Evolutionary conservation across 2,888 invertebrate genomes (phyloP).

Genomic region (Amphiduros pacificus): DNA sequence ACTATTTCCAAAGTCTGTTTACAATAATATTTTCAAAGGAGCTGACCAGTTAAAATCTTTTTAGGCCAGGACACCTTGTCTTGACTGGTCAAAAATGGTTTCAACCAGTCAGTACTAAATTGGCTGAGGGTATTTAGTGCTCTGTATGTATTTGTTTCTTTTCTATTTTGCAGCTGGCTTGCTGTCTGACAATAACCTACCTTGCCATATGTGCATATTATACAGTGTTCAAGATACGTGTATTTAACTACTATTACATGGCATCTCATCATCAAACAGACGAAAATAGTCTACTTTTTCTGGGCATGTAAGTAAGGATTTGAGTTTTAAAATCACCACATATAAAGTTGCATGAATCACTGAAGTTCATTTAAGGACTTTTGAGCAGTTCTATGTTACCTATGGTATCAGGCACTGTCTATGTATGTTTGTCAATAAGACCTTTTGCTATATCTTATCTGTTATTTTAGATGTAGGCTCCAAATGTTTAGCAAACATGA

Average conservation of each 20-base stretch:
- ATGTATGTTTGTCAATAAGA: no score
- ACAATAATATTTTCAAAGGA: no score
- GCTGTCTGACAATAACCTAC: constrained; percentile 88
- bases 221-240: constrained; percentile 92
- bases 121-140: background rate
- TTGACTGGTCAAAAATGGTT: no score
- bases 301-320: constrained; percentile 76
- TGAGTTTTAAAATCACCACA: background rate
- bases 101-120: background rate
- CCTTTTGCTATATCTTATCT: no score
- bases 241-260: constrained; percentile 94
- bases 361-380: no score
- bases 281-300: constrained; percentile 97
- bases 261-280: constrained; percentile 98
- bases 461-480: no score
- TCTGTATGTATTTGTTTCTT: background rate
- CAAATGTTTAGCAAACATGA: no score
- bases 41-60: no score
- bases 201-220: constrained; percentile 97
- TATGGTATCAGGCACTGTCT: no score
- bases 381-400: no score
- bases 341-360: background rate
- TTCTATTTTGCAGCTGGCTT: constrained; percentile 72
- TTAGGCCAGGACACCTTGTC: no score
- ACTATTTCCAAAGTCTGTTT: no score